Percentiles rank a stretch among this genome's conserved stretches.
phyloP scores from a whole-genome alignment of 2,113 vertebrate species.

The Haemorhous mexicanus region DNA sequence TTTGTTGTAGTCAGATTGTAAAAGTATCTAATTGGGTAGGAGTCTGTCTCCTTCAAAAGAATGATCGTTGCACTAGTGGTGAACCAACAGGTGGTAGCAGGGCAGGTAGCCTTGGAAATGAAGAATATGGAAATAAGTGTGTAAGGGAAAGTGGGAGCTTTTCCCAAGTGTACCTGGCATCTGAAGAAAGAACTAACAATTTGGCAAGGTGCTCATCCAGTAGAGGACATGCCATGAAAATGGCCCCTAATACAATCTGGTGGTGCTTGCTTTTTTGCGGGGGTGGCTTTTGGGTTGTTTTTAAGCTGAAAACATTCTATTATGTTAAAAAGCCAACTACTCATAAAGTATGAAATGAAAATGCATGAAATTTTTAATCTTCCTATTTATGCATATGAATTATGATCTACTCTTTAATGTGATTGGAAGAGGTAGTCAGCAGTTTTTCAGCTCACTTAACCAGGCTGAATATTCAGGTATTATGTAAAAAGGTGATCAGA shows the following conservation, averaged over 20 bases:
- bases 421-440: background rate
- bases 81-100: background rate
- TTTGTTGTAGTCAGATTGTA: background rate
- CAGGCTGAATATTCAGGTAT: background rate
- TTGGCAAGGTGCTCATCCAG: accelerated
- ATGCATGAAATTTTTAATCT: background rate
- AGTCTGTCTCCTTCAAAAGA: background rate
- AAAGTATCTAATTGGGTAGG: background rate
- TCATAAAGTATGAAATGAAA: background rate
- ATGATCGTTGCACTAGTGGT: background rate
- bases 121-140: background rate
- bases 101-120: background rate
- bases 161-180: background rate
- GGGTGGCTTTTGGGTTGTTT: background rate
- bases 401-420: background rate
- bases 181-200: background rate
- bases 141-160: background rate
- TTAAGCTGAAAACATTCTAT: background rate
- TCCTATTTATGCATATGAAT: background rate
- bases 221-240: background rate
- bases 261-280: background rate
- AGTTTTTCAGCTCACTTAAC: background rate
- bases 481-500: background rate
- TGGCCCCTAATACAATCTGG: background rate
- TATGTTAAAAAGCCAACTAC: background rate